Evolutionary conservation across 2,113 vertebrate species (phyloP), one percentile per base, ranked within the genome.

Genomic region (Cyprinus carpio): DNA sequence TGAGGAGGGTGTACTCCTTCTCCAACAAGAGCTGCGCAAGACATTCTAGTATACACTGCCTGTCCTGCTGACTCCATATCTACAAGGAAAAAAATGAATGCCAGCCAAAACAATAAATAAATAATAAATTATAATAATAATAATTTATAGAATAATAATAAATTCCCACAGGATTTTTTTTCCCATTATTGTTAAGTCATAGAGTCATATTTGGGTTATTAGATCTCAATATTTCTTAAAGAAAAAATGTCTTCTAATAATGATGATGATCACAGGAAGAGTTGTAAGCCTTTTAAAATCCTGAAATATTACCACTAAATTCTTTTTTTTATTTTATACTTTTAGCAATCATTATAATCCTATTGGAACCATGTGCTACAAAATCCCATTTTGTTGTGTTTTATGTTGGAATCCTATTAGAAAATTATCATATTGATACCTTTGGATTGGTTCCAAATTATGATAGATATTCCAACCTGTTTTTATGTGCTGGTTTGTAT

Each of bases 21-120:
- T 99, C 97, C 84, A 99, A 60, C 34, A 99, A 86, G 64, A 99
- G 92, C 56, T 96, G 96, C 0, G 96, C 94, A 79, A 99, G 92
- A 43, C 89, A 91, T 62, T 91, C 94, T 25, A 99, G 95, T 87
- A 99, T 94, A 85, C 93, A 90, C 15, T 96, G 97, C n/a, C 97
- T 95, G 92, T 99, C 98, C 88, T 97, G 97, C 71, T 91, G 95
- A 69, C 90, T 97, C 98, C 98, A 99, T 78, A 95, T 91, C 98
- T 99, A 87, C 83, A 80, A 54, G 77, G 3, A 86, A 23, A 81
- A 81, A 8, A 71, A n/a, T 18, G 16, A 1, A 29, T 31, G 9
- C 3, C 15, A 31, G 72, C 27, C n/a, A 56, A 81, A 64, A 58
- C 40, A 72, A 27, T 90, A 2, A 78, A 4, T 13, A n/a, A 51